These are phyloP conservation scores for Xyliphius kryptos DNA, from an alignment of 2,113 vertebrate genomes.

Conservation along the genomic window DNA sequence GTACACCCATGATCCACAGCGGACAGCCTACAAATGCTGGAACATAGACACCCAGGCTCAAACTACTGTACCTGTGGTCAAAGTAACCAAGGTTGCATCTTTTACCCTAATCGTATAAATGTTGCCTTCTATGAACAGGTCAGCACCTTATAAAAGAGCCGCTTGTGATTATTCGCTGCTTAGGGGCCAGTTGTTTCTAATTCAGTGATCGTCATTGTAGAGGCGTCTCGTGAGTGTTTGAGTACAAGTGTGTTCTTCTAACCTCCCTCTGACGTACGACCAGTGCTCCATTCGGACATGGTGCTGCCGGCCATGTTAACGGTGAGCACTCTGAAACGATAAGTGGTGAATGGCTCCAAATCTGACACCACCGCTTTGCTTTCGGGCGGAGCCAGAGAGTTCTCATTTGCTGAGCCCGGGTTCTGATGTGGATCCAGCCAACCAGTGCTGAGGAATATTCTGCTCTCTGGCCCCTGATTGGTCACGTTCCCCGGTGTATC, in stretches of 20 bases:
- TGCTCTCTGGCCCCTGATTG: constrained; percentile 52
- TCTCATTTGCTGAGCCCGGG: constrained; percentile 59
- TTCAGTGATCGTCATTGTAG: too few relatives aligned
- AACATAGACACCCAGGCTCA: too few relatives aligned
- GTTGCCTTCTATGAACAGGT: too few relatives aligned
- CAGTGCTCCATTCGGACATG: constrained; percentile 70
- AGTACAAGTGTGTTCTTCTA: constrained; percentile 43
- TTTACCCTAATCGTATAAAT: too few relatives aligned
- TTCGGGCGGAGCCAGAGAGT: constrained; percentile 57
- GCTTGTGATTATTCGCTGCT: too few relatives aligned
- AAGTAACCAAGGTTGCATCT: too few relatives aligned
- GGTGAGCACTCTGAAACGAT: constrained; percentile 75
- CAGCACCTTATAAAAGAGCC: too few relatives aligned
- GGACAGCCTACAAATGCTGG: too few relatives aligned
- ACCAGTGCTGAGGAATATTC: constrained; percentile 72
- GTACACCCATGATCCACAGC: too few relatives aligned
- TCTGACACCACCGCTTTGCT: constrained; percentile 52
- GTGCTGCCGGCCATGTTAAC: constrained; percentile 73
- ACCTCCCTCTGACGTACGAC: constrained; percentile 79
- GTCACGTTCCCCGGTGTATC: constrained; percentile 47
- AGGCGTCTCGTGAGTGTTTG: too few relatives aligned
- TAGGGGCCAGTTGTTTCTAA: too few relatives aligned
- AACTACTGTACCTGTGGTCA: too few relatives aligned
- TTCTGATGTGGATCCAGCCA: constrained; percentile 65
- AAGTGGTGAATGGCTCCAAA: constrained; percentile 74